These are phyloP conservation scores for Acrossocheilus wenchowensis DNA, from an alignment of 2,797 vertebrate species.

Conservation along the genomic window DNA sequence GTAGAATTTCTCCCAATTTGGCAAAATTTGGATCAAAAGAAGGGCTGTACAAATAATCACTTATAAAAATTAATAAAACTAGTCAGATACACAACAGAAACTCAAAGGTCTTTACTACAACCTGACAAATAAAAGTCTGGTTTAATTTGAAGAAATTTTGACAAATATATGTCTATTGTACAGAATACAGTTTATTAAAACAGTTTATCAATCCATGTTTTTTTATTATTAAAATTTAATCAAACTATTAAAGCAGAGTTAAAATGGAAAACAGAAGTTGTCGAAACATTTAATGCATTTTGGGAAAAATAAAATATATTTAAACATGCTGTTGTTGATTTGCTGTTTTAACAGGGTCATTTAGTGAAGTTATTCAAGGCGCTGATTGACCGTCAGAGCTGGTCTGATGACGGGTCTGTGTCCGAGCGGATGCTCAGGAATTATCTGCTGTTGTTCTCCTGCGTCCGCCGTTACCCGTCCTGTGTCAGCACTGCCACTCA, in stretches of 20 bases:
- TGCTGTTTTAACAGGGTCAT: slow-evolving; percentile 75
- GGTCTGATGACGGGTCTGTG: slow-evolving; percentile 84
- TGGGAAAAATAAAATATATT: neutral
- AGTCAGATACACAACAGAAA: neutral
- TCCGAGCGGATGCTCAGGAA: slow-evolving; percentile 83
- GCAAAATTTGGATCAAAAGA: neutral
- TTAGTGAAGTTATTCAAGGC: slow-evolving; percentile 82
- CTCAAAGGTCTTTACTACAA: neutral
- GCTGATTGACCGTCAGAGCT: slow-evolving; percentile 85
- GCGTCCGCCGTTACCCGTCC: slow-evolving; percentile 79
- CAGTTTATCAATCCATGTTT: neutral
- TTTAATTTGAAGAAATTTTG: neutral
- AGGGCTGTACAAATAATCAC: neutral
- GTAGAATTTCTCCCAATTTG: neutral
- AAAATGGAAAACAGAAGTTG: neutral
- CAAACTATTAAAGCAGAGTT: neutral
- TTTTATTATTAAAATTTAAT: neutral
- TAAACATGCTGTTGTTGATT: neutral
- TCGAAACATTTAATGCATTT: neutral
- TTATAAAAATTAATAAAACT: neutral
- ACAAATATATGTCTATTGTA: neutral
- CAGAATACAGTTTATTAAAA: too few species aligned
- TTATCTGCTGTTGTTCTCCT: slow-evolving; percentile 82
- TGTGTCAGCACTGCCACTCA: slow-evolving; percentile 81
- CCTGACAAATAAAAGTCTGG: neutral